Base-by-base conservation (phyloP, 2,797 vertebrate genomes). In the Myotis daubentonii region DNA sequence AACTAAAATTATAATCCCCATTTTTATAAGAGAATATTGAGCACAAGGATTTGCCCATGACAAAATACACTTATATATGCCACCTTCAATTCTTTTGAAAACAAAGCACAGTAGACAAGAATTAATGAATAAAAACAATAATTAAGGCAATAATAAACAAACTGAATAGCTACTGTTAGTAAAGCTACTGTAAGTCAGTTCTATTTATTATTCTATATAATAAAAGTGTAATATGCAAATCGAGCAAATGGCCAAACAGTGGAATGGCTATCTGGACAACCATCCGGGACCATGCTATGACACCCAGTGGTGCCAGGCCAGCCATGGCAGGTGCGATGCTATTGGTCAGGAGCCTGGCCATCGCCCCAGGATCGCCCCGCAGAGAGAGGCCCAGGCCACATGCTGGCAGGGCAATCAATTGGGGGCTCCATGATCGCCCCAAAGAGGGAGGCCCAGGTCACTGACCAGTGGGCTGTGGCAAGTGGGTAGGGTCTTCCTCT, bases 181-280 rank as follows among this genome's bases (percentile, higher is more conserved):
- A 12, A 47, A 41, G 7, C 4, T 17, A 85, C 8, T 74, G 0
- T n/a, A 53, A 47, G 6, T 19, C 49, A 85, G 2, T 6, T 49
- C 47, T 51, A 11, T 41, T 87, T 85, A 74, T 28, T 78, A 12
- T 33, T 25, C 57, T 60, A 28, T 60, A 60, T 60, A 60, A 60
- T 60, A 30, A 60, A 60, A 60, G 25, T 60, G 12, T 60, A 60
- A 30, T 60, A 60, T 60, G 57, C 12, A 30, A 60, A 30, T 13
- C 2, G 1, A 30, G 1, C 5, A 3, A 13, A 15, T 0, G 22
- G 8, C 4, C 12, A 3, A 13, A 15, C 20, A 55, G 20, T 1
- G 20, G 25, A 28, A 30, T 5, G 57, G 28, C 25, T 25, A 60
- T 13, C 25, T 60, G 8, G 20, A 60, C 28, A 25, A 30, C 25